Evolutionary conservation across 2,888 invertebrate genomes (phyloP).

Genomic region (Protonemura montana): DNA sequence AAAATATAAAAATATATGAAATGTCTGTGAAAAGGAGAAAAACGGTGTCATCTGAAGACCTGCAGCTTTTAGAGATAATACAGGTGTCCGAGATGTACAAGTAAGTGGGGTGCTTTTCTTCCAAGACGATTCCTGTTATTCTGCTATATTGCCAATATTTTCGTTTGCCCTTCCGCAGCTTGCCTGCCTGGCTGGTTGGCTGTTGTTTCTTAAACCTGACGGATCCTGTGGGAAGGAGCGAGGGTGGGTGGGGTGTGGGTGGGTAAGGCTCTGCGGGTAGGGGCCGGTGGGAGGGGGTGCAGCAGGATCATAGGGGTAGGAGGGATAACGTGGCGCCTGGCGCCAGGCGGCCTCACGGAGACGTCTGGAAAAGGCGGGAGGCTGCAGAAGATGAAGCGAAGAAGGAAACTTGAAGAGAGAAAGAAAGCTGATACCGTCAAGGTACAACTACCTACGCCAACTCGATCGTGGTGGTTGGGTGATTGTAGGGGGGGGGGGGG

Average conservation of each 20-base stretch:
- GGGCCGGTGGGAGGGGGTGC: background rate
- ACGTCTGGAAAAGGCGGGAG: conserved; percentile 2
- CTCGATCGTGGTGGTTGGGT: background rate
- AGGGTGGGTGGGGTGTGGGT: conserved; percentile 15
- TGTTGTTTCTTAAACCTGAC: background rate
- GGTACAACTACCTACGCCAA: background rate
- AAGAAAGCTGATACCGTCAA: background rate
- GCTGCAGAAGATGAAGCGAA: background rate
- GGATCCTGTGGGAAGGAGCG: background rate
- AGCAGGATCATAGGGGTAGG: conserved; percentile 17
- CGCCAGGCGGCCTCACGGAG: background rate
- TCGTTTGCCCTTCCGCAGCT: background rate
- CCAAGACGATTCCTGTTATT: too few relatives aligned
- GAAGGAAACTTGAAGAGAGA: conserved; percentile 29
- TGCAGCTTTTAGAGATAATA: too few relatives aligned
- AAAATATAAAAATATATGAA: too few relatives aligned
- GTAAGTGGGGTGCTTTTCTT: too few relatives aligned
- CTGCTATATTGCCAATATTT: too few relatives aligned
- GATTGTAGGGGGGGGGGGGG: background rate
- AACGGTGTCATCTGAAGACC: too few relatives aligned
- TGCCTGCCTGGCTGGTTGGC: too few relatives aligned
- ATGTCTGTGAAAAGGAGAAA: too few relatives aligned
- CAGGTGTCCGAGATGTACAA: too few relatives aligned
- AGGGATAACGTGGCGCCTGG: background rate
- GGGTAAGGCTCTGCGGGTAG: conserved; percentile 26